Evolutionary conservation across 2,113 vertebrate genomes (phyloP).

Genomic region (Cichladusa arquata): DNA sequence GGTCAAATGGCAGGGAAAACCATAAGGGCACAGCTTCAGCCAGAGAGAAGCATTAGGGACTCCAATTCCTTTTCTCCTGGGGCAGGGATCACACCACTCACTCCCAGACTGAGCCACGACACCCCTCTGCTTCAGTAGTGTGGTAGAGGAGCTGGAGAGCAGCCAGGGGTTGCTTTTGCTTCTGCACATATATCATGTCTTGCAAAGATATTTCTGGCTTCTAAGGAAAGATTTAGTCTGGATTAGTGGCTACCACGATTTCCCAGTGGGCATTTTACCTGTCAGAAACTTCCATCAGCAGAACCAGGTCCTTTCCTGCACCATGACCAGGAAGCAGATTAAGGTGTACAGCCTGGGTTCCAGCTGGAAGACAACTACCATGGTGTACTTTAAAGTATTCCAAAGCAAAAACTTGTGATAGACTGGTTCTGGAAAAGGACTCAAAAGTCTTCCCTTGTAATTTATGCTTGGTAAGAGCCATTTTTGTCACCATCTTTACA

Average conservation of each 20-base stretch:
- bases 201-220: background rate
- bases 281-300: background rate
- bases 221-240: background rate
- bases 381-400: background rate
- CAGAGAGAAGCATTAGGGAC: background rate
- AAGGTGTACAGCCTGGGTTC: background rate
- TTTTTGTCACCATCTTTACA: background rate
- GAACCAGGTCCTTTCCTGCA: background rate
- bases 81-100: background rate
- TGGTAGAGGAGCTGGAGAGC: background rate
- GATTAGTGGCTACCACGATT: background rate
- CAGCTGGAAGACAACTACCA: background rate
- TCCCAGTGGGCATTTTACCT: background rate
- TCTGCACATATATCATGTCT: background rate
- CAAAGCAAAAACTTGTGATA: background rate
- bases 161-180: background rate
- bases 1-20: background rate
- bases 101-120: fast-evolving
- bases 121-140: background rate
- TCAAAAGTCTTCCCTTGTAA: background rate
- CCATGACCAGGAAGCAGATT: background rate
- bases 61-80: background rate
- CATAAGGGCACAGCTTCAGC: background rate
- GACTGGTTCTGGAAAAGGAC: background rate
- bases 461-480: background rate